Evolutionary conservation across 2,113 vertebrate genomes (phyloP).

Genomic region (Hiodon tergisus): DNA sequence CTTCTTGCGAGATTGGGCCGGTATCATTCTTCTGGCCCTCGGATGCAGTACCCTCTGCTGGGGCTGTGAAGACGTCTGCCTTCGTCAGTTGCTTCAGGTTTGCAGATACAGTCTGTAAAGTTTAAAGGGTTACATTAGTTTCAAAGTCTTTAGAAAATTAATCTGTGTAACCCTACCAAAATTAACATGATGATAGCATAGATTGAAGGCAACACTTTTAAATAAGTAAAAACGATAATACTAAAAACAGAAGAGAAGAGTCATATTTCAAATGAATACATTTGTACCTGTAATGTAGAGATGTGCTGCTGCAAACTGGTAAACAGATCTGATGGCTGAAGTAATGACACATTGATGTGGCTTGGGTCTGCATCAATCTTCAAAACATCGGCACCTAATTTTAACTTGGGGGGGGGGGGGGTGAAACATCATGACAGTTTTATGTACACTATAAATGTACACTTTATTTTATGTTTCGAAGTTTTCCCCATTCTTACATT

Average conservation of each 20-base stretch:
- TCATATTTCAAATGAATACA: not conserved
- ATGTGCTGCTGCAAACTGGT: conserved; percentile 79
- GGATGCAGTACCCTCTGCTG: conserved; percentile 44
- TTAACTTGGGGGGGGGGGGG: conserved; percentile 69
- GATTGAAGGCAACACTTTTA: too few species aligned
- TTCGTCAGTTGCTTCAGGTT: conserved; percentile 68
- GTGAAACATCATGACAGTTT: not conserved
- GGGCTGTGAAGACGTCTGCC: conserved; percentile 13
- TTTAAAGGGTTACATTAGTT: too few species aligned
- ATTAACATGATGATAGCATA: not conserved
- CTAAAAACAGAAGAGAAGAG: too few species aligned
- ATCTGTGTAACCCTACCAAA: not conserved
- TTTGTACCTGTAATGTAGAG: conserved; percentile 79
- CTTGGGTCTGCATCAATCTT: conserved; percentile 72
- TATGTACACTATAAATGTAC: not conserved
- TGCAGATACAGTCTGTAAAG: conserved; percentile 73
- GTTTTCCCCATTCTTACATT: too few species aligned
- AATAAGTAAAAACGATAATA: not conserved
- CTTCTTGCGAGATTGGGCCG: conserved; percentile 24
- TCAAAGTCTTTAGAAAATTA: not conserved
- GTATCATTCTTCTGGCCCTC: conserved; percentile 25
- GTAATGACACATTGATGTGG: conserved; percentile 61
- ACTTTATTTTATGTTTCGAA: too few species aligned
- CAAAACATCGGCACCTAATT: conserved; percentile 73
- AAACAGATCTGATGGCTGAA: conserved; percentile 64